Conservation (phyloP, 2,113 vertebrate species). For the Cepphus grylle region DNA sequence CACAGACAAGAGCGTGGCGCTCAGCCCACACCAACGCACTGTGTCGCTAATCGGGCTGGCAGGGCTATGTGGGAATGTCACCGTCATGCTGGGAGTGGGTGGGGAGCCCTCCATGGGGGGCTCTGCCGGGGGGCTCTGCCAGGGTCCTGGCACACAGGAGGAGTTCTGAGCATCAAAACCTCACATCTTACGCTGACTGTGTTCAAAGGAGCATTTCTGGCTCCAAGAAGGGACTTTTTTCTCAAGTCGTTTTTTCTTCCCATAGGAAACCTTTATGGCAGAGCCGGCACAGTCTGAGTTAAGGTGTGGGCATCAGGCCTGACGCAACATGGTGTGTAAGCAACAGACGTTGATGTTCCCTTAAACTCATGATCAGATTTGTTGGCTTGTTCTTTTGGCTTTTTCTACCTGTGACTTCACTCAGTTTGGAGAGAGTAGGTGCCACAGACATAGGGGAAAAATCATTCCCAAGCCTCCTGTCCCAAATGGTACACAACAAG, state of each 20-base stretch:
- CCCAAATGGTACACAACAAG: neutral
- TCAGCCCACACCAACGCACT: neutral
- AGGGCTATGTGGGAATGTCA: neutral
- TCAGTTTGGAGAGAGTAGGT: neutral
- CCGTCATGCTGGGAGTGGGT: accelerated
- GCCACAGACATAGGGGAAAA: neutral
- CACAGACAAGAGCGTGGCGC: accelerated
- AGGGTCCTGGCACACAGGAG: neutral
- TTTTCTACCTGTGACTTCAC: neutral
- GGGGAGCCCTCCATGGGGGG: accelerated
- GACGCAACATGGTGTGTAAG: accelerated
- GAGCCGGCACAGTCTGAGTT: neutral
- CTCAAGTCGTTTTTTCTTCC: neutral
- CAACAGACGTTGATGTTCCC: accelerated
- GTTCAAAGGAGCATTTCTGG: neutral
- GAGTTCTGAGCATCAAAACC: neutral
- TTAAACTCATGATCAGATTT: neutral
- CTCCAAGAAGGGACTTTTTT: neutral
- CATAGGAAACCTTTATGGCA: neutral
- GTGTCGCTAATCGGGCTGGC: neutral
- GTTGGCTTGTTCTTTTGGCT: neutral
- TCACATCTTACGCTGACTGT: neutral
- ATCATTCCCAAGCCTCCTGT: neutral
- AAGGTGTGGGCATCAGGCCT: accelerated
- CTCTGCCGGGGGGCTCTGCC: accelerated